Conservation (phyloP, 2,113 vertebrate genomes). For the Polypterus bichir region DNA sequence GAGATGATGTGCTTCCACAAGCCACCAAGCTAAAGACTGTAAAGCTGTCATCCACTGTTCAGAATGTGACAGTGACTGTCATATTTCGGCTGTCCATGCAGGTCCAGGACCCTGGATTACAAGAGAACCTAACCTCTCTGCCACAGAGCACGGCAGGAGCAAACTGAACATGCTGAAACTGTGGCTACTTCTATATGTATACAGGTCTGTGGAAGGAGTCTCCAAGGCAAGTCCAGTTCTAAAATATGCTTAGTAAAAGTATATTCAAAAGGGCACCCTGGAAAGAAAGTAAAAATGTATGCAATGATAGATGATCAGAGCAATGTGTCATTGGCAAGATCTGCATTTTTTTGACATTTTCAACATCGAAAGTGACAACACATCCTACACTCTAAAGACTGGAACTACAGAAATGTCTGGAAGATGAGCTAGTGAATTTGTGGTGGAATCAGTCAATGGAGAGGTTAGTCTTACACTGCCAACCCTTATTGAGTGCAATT, state of each 20-base stretch:
- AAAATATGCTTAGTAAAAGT: neutral
- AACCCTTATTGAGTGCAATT: neutral
- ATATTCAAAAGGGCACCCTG: neutral
- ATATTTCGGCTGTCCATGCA: neutral
- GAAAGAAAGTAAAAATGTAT: neutral
- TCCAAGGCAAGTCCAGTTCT: neutral
- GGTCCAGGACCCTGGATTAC: neutral
- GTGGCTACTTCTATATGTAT: neutral
- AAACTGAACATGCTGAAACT: neutral
- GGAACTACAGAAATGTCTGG: neutral
- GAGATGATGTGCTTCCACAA: neutral
- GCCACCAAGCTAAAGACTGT: slow-evolving; percentile 1
- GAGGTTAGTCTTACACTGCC: neutral
- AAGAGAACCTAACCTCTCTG: neutral
- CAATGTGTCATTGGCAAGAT: neutral
- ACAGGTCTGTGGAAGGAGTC: neutral
- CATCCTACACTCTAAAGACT: neutral
- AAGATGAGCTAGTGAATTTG: neutral
- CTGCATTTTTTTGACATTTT: neutral
- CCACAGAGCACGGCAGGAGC: neutral
- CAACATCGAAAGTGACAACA: neutral
- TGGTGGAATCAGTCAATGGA: neutral
- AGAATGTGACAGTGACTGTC: neutral
- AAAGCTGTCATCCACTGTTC: neutral
- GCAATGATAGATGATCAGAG: neutral